Evolutionary conservation across 1,140 invertebrate species (phyloP).

Genomic region (Lasioglossum albipes): DNA sequence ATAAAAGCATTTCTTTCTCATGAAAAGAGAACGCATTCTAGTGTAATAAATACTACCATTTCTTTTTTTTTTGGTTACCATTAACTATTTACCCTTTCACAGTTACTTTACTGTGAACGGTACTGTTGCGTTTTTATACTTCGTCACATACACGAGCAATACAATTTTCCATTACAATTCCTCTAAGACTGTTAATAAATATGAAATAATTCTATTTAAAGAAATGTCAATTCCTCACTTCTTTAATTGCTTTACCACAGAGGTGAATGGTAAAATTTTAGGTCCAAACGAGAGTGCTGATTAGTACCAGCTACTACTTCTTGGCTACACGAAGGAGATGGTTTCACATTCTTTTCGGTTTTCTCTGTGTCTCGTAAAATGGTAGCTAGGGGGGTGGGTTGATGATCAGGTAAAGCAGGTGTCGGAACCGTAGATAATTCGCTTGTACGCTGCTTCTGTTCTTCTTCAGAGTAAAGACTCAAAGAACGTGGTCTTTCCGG

Average conservation of each 20-base stretch:
- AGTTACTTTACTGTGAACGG: background rate
- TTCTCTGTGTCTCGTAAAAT: constrained; percentile 58
- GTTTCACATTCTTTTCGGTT: constrained; percentile 62
- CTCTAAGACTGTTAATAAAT: background rate
- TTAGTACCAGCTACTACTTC: constrained; percentile 69
- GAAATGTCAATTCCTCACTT: background rate
- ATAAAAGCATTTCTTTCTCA: background rate
- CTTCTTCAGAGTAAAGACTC: constrained; percentile 77
- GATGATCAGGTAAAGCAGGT: constrained; percentile 69
- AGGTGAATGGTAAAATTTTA: constrained; percentile 79
- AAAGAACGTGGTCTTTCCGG: constrained; percentile 80
- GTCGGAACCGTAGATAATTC: constrained; percentile 73
- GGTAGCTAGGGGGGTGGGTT: constrained; percentile 48
- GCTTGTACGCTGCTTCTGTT: constrained; percentile 66
- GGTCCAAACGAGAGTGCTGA: constrained; percentile 72
- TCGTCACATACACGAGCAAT: constrained; percentile 10
- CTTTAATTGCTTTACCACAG: constrained; percentile 72
- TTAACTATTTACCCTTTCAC: background rate
- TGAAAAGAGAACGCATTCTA: background rate
- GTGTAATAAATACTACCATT: constrained; percentile 3
- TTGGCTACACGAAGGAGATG: constrained; percentile 72
- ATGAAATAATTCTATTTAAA: background rate
- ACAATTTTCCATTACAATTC: constrained; percentile 5
- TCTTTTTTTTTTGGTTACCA: background rate
- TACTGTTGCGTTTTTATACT: constrained; percentile 1